These are phyloP conservation scores for Capreolus pygargus DNA, from an alignment of 2,113 vertebrate species.

Conservation along the genomic window DNA sequence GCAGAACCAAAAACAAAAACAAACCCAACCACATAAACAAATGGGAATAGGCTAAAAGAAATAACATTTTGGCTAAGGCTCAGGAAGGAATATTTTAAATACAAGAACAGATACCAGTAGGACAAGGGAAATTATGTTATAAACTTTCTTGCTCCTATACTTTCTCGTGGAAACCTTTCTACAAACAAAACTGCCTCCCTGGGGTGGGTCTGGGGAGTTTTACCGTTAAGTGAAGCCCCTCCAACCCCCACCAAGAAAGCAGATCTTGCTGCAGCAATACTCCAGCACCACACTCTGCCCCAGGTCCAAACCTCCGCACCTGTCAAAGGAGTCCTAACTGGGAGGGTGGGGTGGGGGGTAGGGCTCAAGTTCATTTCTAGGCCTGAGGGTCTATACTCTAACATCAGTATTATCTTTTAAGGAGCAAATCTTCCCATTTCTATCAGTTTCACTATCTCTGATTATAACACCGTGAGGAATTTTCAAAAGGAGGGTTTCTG, in stretches of 20 bases:
- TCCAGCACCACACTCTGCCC: background rate
- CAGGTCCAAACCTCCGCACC: background rate
- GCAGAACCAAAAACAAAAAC: background rate
- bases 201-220: background rate
- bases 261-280: fast-evolving
- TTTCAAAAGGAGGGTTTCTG: background rate
- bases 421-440: background rate
- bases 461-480: background rate
- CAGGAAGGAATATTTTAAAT: constrained; percentile 27
- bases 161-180: background rate
- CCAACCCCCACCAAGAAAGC: fast-evolving
- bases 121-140: background rate
- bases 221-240: background rate
- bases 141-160: background rate
- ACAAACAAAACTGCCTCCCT: background rate
- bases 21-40: background rate
- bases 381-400: background rate
- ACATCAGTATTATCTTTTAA: background rate
- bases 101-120: background rate
- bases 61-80: background rate
- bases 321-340: fast-evolving
- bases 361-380: background rate
- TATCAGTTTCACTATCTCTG: background rate
- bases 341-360: fast-evolving
- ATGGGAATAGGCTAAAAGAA: background rate